Base-by-base conservation (phyloP, 2,888 invertebrate species). In the Leucozona laternaria region DNA sequence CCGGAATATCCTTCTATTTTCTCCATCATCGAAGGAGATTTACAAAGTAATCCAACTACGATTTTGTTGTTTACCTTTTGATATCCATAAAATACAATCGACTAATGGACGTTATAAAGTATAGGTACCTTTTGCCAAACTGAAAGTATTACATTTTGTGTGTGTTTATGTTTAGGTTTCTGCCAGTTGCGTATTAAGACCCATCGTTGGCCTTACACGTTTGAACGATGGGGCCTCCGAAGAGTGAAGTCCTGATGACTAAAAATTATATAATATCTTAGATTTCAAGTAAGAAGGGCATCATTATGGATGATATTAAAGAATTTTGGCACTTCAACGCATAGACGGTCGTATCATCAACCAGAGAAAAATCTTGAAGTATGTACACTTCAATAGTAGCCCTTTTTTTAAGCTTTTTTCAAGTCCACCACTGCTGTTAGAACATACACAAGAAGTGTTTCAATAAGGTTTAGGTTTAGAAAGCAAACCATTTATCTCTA, bases 21-120 rank as follows among this genome's bases (percentile, higher is more conserved):
- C 50, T 66, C 13, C 66, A 34, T 66, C 66, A 50, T 50, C 50
- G 34, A 50, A 50, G 8, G 50, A 53, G 68, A 68, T 68, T 68
- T 68, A n/a, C 68, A 68, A 37, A 53, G 50, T 53, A 68, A 68
- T 68, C 68, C 53, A 68, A 68, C 50, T 68, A 68, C n/a, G 68
- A 53, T 53, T 68, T 40, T 53, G 50, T 68, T 53, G 37, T 68
- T 68, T 68, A 68, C 68, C 53, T 68, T 50, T 53, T 68, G 68
- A 68, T 53, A 68, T 68, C 37, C 25, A 68, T 25, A 53, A 68
- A 68, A 68, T 5, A 68, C 68, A 68, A 68, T 68, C 53, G 68
- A 68, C 66, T 66, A 66, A 66, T 66, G 66, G 66, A 50, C 50
- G 28, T 58, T 58, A 58, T 66, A 22, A 31, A 66, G 62, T 22